Conservation (phyloP, 2,113 vertebrate genomes). For the Oostethus manadensis region DNA sequence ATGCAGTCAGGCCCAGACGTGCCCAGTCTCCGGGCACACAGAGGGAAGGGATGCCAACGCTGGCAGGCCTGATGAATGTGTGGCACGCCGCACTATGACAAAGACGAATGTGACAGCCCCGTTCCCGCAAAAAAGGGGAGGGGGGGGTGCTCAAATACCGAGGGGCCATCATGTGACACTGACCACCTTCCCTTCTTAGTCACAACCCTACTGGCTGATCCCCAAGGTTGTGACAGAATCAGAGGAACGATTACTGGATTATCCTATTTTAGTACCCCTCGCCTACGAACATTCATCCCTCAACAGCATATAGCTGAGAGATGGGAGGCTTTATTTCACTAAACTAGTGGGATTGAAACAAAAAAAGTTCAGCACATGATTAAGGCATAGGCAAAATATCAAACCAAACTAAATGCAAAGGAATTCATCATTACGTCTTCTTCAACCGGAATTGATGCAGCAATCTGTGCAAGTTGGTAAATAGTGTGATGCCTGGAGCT, state of each 20-base stretch:
- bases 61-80: conserved; percentile 79
- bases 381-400: conserved; percentile 31
- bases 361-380: conserved; percentile 41
- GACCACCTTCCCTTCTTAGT: conserved; percentile 51
- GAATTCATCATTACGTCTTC: conserved; percentile 53
- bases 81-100: conserved; percentile 70
- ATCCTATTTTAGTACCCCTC: conserved; percentile 10
- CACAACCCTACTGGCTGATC: conserved; percentile 40
- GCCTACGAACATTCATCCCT: neutral
- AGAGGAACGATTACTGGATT: conserved; percentile 23
- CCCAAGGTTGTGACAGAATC: conserved; percentile 35
- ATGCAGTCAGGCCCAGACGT: conserved; percentile 70
- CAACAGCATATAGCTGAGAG: conserved; percentile 1
- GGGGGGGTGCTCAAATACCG: conserved; percentile 59
- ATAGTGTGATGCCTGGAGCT: conserved; percentile 37
- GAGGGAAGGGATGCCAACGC: conserved; percentile 69
- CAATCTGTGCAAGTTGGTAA: conserved; percentile 52
- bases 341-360: conserved; percentile 14
- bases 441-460: conserved; percentile 42
- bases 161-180: conserved; percentile 57
- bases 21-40: conserved; percentile 70
- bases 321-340: neutral
- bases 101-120: conserved; percentile 78
- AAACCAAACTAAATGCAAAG: conserved; percentile 43
- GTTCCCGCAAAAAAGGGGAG: conserved; percentile 62